Evolutionary conservation across 2,797 vertebrate species (phyloP).

Genomic region (Menidia menidia): DNA sequence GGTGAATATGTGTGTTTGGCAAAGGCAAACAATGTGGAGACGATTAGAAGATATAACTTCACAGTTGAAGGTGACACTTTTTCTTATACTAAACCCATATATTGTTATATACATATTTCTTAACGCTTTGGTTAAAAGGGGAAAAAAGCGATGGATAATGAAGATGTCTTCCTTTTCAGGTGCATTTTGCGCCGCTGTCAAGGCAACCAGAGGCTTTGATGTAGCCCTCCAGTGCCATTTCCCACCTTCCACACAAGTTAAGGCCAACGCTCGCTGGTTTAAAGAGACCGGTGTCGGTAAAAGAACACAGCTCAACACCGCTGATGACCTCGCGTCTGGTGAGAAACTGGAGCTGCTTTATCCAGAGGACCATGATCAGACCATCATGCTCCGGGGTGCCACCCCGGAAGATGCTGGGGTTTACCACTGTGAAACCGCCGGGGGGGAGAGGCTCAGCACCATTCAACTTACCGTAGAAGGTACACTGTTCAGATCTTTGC

Average conservation of each 20-base stretch:
- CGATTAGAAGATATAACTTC: conserved; percentile 36
- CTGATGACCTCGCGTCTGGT: background rate
- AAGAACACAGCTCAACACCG: conserved; percentile 7
- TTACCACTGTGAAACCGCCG: conserved; percentile 70
- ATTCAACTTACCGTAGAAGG: conserved; percentile 67
- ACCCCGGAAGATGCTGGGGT: conserved; percentile 60
- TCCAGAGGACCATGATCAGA: conserved; percentile 36
- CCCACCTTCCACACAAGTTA: background rate
- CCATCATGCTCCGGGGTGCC: conserved; percentile 42
- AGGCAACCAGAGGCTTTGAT: background rate
- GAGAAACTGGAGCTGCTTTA: conserved; percentile 39
- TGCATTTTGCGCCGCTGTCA: conserved; percentile 26
- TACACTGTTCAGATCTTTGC: conserved; percentile 31
- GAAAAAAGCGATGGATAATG: background rate
- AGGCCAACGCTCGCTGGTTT: conserved; percentile 60
- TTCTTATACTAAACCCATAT: background rate
- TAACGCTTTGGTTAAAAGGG: background rate
- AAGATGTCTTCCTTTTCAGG: conserved; percentile 39
- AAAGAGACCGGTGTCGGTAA: conserved; percentile 4
- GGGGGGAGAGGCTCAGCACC: conserved; percentile 29
- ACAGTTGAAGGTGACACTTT: conserved; percentile 51
- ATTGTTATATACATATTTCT: background rate
- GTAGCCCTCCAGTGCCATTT: conserved; percentile 54
- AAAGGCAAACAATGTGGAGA: conserved; percentile 21
- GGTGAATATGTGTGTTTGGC: conserved; percentile 72